Evolutionary conservation across 2,797 vertebrate genomes (phyloP), one percentile per base, ranked within the genome.

Genomic region (Leontocebus nigricollis): DNA sequence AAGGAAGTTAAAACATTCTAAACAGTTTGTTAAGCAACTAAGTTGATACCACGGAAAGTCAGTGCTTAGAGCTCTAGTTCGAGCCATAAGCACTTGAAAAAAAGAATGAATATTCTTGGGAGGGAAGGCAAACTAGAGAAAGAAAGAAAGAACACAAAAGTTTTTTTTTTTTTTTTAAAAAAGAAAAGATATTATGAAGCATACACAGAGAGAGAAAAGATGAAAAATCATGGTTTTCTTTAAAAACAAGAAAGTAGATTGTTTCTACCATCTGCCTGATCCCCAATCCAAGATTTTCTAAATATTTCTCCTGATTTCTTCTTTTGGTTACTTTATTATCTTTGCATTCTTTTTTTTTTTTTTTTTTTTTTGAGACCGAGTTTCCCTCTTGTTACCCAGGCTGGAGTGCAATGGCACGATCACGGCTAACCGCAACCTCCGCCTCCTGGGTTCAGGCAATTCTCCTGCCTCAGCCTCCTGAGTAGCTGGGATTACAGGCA

Each of bases 121-220:
- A 82, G 3, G 2, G 44, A 75, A 86, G 13, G 7, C 7, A 64
- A 5, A 48, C 7, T 33, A 7, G 30, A 44, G 27, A 87, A 11
- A 30, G 11, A 27, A 6, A 52, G 6, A 39, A 4, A 67, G 6
- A n/a, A 22, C 10, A 10, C 10, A 75, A 1, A 1, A 11, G 13
- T n/a, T 2, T 19, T 20, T n/a, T 39, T 19, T 20, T n/a, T 39
- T n/a, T 36, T 22, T 27, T 41, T 19, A 27, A 50, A 7, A 15
- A 14, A n/a, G 8, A 50, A 61, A n/a, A 52, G 20, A 52, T 11
- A 59, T 30, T 24, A 55, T 39, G 13, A 82, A 86, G 55, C 7
- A 61, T 44, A 46, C 14, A n/a, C 19, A 44, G 36, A 88, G 10
- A 80, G 2, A 13, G 59, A 82, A 73, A 0, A 61, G 36, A 88